Conservation (phyloP, 2,113 vertebrate species). For the Trogon surrucura region DNA sequence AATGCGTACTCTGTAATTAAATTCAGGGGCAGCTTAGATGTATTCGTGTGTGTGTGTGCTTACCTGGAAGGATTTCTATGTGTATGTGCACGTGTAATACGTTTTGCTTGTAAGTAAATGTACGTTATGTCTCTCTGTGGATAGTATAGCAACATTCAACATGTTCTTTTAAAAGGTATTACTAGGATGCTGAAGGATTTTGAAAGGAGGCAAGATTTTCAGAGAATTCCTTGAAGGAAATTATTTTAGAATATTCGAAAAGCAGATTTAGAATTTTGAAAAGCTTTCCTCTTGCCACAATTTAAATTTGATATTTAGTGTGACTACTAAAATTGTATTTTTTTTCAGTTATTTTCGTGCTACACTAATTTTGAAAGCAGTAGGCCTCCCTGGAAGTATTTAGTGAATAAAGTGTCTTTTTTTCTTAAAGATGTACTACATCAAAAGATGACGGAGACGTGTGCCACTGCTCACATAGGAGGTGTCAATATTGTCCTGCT, state of each 20-base stretch:
- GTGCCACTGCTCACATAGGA: constrained; percentile 96
- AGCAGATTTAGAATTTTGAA: background rate
- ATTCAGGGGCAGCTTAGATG: background rate
- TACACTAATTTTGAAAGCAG: background rate
- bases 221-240: background rate
- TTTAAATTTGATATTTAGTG: background rate
- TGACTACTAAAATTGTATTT: background rate
- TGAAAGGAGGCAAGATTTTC: background rate
- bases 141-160: background rate
- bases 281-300: background rate
- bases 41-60: accelerated
- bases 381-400: background rate
- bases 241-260: no score
- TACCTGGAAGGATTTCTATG: no score
- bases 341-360: background rate
- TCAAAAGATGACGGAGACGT: constrained; percentile 98
- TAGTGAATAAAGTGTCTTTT: background rate
- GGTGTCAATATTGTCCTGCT: constrained; percentile 97
- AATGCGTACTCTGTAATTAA: accelerated
- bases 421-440: constrained; percentile 89
- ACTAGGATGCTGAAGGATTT: background rate
- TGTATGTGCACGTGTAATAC: accelerated
- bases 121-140: no score
- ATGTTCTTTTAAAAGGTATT: background rate
- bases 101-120: background rate